Base-by-base conservation (phyloP, 2,888 invertebrate genomes). In the Siphlonurus alternatus region DNA sequence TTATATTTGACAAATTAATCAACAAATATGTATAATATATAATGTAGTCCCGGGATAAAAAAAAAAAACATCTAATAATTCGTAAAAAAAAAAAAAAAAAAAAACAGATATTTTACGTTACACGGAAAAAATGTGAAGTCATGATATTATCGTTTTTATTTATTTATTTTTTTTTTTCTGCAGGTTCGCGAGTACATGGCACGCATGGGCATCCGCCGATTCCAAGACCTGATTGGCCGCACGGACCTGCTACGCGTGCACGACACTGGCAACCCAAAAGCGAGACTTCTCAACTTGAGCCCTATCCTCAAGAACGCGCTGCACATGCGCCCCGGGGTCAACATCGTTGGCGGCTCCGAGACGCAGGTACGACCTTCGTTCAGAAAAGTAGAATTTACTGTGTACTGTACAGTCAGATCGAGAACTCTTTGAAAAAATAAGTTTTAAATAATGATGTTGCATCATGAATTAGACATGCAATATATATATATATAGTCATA, bases 151-250 rank as follows among this genome's bases (percentile, higher is more conserved):
- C n/a, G n/a, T n/a, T n/a, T n/a, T n/a, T n/a, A n/a, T n/a, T n/a
- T n/a, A n/a, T n/a, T n/a, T n/a, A n/a, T n/a, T n/a, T n/a, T n/a
- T n/a, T n/a, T n/a, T n/a, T n/a, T n/a, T n/a, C n/a, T n/a, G n/a
- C 70, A 89, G 89, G 87, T 94, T 15, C 88, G 99, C 61, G 78
- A 83, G 65, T 86, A 89, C 72, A 94, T 99, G 93, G 92, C 97
- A 1, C 85, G 84, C 63, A 79, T 99, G 67, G 98, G 99, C 2
- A 86, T 97, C 56, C 80, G 87, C 18, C 84, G 82, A 67, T 89
- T 93, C 81, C 90, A 93, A 74, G 94, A 97, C 70, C 79, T 97
- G 64, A 86, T 99, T 70, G 96, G 96, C 0, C 86, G 93, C 63
- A 94, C 94, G 0, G 95, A 96, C 76, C 77, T 94, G 23, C 79